These are phyloP conservation scores for Mayetiola destructor DNA, from an alignment of 2,888 invertebrate genomes.

Conservation along the genomic window DNA sequence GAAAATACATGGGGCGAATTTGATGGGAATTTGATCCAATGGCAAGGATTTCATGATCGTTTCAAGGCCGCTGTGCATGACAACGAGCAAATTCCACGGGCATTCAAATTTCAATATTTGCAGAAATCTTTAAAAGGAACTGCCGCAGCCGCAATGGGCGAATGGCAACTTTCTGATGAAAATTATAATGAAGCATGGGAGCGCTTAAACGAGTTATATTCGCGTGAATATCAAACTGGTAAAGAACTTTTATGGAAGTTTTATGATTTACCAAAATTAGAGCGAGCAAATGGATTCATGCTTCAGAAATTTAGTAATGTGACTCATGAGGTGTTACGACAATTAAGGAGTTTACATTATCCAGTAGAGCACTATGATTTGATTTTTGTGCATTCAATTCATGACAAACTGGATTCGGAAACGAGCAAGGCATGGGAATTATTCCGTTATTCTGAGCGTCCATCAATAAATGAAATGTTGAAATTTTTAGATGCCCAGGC, in stretches of 20 bases:
- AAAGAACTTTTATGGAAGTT: neutral
- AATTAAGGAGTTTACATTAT: neutral
- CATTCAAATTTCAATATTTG: slow-evolving; percentile 3
- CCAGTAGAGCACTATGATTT: neutral
- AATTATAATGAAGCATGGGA: neutral
- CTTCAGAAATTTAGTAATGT: neutral
- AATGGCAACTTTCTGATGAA: neutral
- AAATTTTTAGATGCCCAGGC: neutral
- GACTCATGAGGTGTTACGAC: neutral
- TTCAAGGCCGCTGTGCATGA: neutral
- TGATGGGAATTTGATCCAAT: neutral
- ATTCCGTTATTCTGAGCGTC: neutral
- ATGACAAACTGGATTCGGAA: neutral
- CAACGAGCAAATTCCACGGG: neutral
- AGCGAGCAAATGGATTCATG: neutral
- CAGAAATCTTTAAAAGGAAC: neutral
- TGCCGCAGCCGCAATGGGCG: neutral
- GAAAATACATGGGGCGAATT: neutral
- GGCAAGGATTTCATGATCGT: neutral
- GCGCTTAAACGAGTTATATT: neutral
- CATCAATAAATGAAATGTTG: neutral
- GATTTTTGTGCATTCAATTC: neutral
- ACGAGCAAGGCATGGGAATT: neutral
- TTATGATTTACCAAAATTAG: neutral
- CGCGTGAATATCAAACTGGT: neutral